phyloP scores from a whole-genome alignment of 2,888 invertebrate species.

The Metopia argyrocephala region DNA sequence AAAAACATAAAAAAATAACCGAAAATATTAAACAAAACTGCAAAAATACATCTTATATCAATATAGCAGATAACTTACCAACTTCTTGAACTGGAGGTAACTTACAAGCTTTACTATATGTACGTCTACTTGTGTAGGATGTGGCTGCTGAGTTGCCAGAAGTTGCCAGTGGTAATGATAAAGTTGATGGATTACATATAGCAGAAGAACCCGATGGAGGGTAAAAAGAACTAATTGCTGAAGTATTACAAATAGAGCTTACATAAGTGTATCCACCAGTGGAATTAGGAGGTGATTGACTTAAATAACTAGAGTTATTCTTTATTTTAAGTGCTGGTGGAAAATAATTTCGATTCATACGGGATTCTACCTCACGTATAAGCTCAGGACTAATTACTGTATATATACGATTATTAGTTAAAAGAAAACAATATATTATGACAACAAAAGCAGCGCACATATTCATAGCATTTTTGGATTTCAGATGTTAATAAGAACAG shows the following conservation, averaged over 20 bases:
- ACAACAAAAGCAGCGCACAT: not conserved
- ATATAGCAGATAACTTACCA: slow-evolving; percentile 81
- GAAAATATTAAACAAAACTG: slow-evolving; percentile 42
- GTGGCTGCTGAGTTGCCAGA: slow-evolving; percentile 67
- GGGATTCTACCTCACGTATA: slow-evolving; percentile 92
- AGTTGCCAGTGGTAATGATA: slow-evolving; percentile 59
- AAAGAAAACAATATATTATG: not conserved
- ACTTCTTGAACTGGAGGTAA: slow-evolving; percentile 87
- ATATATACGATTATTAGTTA: slow-evolving; percentile 22
- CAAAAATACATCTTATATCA: slow-evolving; percentile 29
- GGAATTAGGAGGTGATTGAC: slow-evolving; percentile 74
- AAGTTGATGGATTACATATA: slow-evolving; percentile 44
- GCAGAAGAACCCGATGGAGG: slow-evolving; percentile 34
- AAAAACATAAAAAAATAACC: slow-evolving; percentile 24
- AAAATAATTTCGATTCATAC: slow-evolving; percentile 90
- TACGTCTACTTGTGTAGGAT: slow-evolving; percentile 71
- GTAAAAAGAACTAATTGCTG: slow-evolving; percentile 45
- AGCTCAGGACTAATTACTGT: slow-evolving; percentile 93
- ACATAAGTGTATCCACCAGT: slow-evolving; percentile 54
- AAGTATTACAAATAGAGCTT: slow-evolving; percentile 64
- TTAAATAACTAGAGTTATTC: slow-evolving; percentile 76
- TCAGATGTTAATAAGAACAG: slow-evolving; percentile 9
- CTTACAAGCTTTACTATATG: slow-evolving; percentile 76
- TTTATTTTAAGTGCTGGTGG: slow-evolving; percentile 84
- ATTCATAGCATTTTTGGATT: slow-evolving; percentile 1